Evolutionary conservation across 2,797 vertebrate species (phyloP), one percentile per base, ranked within the genome.

Genomic region (Bovichtus diacanthus): DNA sequence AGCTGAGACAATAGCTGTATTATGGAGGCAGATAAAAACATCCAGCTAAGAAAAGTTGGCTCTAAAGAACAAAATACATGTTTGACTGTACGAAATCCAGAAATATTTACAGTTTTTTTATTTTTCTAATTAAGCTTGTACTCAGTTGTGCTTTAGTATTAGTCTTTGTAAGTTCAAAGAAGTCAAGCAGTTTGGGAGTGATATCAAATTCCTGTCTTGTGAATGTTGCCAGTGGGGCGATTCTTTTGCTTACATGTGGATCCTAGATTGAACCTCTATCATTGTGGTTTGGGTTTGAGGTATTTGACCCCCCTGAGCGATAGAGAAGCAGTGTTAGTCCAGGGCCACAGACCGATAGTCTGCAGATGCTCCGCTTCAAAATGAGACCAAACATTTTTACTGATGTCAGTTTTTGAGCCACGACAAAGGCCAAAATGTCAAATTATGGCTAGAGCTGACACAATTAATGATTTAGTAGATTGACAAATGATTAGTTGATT

Each of bases 1-100:
- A 69, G 68, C 72, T 78, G 60, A 74, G 55, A 92, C 88, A 91
- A 88, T 76, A 73, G 78, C 54, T 43, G 56, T 15, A 82, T 82
- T 86, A 69, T 87, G 59, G 25, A 61, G 69, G 63, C 61, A 34
- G 64, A 74, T 43, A 59, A 79, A 85, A 89, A 82, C 63, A 84
- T 38, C 16, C 50, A 76, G 54, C 62, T 56, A 76, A 56, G 74
- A 36, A 47, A 62, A 53, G 43, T 34, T 64, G 43, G 41, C 59
- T 69, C 78, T 41, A 63, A 64, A 39, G 51, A n/a, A 23, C 27
- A 29, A 71, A 76, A 76, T 76, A 21, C 71, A 65, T 49, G 18
- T 74, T 62, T 39, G 15, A 46, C 50, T 2, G 8, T 31, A 23
- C 15, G 27, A 23, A 62, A 29, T 73, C 5, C 1, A 61, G 16